Percentiles rank a stretch among this genome's conserved stretches.
phyloP scores from a whole-genome alignment of 1,140 invertebrate genomes.

The Helicoverpa zea region DNA sequence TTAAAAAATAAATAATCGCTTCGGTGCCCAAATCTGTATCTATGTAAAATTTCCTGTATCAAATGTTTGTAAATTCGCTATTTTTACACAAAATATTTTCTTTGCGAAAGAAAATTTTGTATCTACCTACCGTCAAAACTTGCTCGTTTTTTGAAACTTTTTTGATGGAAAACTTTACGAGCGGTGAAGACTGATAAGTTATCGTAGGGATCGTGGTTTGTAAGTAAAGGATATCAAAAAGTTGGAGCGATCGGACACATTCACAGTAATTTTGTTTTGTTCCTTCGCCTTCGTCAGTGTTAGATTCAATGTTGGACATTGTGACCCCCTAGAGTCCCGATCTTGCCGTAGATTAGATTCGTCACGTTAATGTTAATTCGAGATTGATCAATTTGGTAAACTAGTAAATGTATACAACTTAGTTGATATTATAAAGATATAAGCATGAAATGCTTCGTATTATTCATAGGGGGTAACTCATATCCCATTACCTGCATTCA shows the following conservation, averaged over 20 bases:
- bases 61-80: slow-evolving; percentile 84
- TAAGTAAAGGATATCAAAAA: slow-evolving; percentile 71
- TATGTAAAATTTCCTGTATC: slow-evolving; percentile 82
- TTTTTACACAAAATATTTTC: slow-evolving; percentile 81
- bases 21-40: slow-evolving; percentile 79
- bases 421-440: slow-evolving; percentile 72
- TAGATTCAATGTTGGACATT: slow-evolving; percentile 79
- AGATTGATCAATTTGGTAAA: slow-evolving; percentile 77
- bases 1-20: slow-evolving; percentile 83
- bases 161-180: slow-evolving; percentile 80
- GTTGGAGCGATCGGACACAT: slow-evolving; percentile 69
- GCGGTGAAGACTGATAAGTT: slow-evolving; percentile 85
- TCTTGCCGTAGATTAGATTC: slow-evolving; percentile 79
- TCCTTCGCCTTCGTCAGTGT: slow-evolving; percentile 75
- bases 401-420: slow-evolving; percentile 82
- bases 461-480: slow-evolving; percentile 70
- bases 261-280: slow-evolving; percentile 64
- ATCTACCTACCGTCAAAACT: slow-evolving; percentile 76
- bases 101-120: slow-evolving; percentile 75
- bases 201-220: slow-evolving; percentile 79
- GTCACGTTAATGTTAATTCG: slow-evolving; percentile 81
- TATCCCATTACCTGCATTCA: slow-evolving; percentile 67
- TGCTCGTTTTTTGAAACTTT: slow-evolving; percentile 75
- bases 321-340: slow-evolving; percentile 74
- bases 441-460: slow-evolving; percentile 81